These are phyloP conservation scores for Glossophaga mutica DNA, from an alignment of 2,797 vertebrate genomes.

Conservation along the genomic window DNA sequence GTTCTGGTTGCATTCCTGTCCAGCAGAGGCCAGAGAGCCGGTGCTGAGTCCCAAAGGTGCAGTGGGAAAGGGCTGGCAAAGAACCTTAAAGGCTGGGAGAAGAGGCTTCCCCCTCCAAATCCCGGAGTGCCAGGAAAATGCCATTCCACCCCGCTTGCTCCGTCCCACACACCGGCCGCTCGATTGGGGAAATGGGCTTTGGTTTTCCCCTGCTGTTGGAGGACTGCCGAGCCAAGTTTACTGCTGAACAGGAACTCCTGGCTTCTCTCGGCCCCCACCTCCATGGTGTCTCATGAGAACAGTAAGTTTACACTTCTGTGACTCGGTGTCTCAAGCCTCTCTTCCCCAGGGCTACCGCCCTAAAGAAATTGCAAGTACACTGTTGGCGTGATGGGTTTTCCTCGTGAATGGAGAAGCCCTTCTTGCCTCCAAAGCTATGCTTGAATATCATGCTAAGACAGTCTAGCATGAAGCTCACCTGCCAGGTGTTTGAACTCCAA, in stretches of 20 bases:
- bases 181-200: background rate
- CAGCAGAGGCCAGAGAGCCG: background rate
- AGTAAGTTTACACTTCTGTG: background rate
- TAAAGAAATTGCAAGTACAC: background rate
- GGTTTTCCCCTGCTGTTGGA: background rate
- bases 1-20: background rate
- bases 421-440: background rate
- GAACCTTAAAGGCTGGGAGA: too few species aligned
- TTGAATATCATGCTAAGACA: background rate
- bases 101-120: background rate
- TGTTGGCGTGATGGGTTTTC: background rate
- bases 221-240: fast-evolving
- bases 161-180: background rate
- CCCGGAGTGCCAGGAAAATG: background rate
- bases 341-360: background rate
- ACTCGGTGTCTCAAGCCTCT: background rate
- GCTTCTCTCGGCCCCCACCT: background rate
- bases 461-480: background rate
- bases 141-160: background rate
- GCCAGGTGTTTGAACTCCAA: background rate
- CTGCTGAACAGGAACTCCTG: background rate
- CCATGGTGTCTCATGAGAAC: background rate
- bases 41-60: background rate
- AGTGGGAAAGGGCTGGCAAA: background rate
- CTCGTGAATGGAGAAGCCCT: background rate